Evolutionary conservation across 2,888 invertebrate genomes (phyloP).

Genomic region (Sarcophaga variegata): DNA sequence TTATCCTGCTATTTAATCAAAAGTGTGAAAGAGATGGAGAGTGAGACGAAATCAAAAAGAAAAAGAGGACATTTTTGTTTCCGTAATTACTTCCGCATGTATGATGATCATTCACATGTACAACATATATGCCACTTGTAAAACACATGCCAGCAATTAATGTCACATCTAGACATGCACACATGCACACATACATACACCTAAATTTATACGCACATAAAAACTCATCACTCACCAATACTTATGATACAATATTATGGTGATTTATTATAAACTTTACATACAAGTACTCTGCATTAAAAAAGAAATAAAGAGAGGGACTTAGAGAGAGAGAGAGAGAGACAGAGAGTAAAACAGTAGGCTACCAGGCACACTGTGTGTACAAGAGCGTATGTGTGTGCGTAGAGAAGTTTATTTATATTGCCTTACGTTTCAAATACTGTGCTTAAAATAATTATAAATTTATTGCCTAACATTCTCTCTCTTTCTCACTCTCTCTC

Average conservation of each 20-base stretch:
- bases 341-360: background rate
- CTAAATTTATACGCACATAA: background rate
- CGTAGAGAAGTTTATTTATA: background rate
- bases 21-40: background rate
- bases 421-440: background rate
- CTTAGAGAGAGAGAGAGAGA: background rate
- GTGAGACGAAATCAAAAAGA: background rate
- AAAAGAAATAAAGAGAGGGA: too few relatives aligned
- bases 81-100: conserved; percentile 51
- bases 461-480: background rate
- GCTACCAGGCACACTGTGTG: too few relatives aligned
- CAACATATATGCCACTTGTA: background rate
- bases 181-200: background rate
- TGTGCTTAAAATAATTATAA: background rate
- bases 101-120: conserved; percentile 4
- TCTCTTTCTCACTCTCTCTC: background rate
- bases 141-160: background rate
- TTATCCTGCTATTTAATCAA: conserved; percentile 43
- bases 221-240: background rate
- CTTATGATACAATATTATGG: too few relatives aligned
- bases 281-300: background rate
- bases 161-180: background rate
- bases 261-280: background rate
- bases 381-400: background rate
- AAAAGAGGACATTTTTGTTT: background rate